These are phyloP conservation scores for Escarpia spicata DNA, from an alignment of 2,888 invertebrate genomes.

Conservation along the genomic window DNA sequence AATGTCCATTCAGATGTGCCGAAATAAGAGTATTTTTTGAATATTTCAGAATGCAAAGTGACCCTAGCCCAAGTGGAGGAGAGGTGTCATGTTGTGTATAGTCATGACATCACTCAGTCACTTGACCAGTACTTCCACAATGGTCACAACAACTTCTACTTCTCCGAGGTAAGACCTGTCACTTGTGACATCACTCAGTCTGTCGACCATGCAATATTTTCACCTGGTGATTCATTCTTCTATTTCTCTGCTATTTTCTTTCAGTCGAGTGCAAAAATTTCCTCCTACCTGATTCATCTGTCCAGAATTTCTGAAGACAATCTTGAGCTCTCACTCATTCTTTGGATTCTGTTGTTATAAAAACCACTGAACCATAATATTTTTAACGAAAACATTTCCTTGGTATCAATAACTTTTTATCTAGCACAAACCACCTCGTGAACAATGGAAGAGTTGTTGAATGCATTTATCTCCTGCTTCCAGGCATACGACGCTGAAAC, in stretches of 20 bases:
- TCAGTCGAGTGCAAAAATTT: too few relatives aligned
- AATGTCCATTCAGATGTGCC: neutral
- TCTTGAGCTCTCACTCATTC: neutral
- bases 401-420: neutral
- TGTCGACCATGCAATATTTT: conserved; percentile 71
- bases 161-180: conserved; percentile 66
- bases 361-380: neutral
- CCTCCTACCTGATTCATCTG: conserved; percentile 56
- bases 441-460: neutral
- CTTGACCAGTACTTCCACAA: conserved; percentile 72
- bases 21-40: neutral
- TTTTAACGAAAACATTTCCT: neutral
- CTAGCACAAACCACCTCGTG: neutral
- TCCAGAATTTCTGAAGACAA: conserved; percentile 77
- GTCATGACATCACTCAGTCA: conserved; percentile 70
- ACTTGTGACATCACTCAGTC: neutral
- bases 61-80: conserved; percentile 70
- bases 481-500: conserved; percentile 74
- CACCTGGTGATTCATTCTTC: conserved; percentile 76
- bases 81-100: conserved; percentile 76
- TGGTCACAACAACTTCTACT: conserved; percentile 80
- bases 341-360: neutral
- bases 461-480: conserved; percentile 28
- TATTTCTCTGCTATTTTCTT: conserved; percentile 72
- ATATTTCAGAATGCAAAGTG: conserved; percentile 34